Evolutionary conservation across 2,888 invertebrate species (phyloP), one percentile per base, ranked within the genome.

Genomic region (Erebia palarica): DNA sequence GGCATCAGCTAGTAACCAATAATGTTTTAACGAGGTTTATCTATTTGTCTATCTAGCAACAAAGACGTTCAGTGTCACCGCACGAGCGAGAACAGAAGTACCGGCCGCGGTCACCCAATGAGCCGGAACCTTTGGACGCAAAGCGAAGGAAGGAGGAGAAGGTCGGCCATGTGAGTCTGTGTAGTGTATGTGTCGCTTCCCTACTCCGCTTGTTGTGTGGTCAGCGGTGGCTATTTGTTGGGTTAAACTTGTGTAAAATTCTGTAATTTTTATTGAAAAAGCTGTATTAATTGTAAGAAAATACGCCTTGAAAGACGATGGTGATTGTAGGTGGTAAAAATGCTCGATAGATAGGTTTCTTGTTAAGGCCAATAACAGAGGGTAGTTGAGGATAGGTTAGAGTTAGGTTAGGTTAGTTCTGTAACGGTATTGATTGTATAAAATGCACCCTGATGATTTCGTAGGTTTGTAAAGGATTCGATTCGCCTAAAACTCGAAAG

Each of bases 61-160:
- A 96, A 96, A 94, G 96, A 81, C 96, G 96, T 82, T 97, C 97
- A 69, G 96, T 97, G 79, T 97, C 97, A 51, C 97, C 97, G 5
- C 96, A 95, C 77, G 97, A 96, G 84, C 92, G 96, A 74, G 96
- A 97, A 82, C 90, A 89, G 75, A 97, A 97, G 90, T 97, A 97
- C 91, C 95, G 97, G 71, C 94, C 96, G 73, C 95, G 97, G 77
- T 97, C 97, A 66, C 97, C 97, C 49, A 94, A 95, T 76, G 96
- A 96, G 83, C 94, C 95, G 49, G 97, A 97, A 84, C 89, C 94
- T 5, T 93, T 95, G 76, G 96, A 97, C 82, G 94, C 94, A 69
- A 97, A 97, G 86, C 95, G 96, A 78, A 93, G 97, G 86, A 97
- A 97, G 90, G 96, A 96, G 94, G 97, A 97, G 93, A 97, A 97